Conservation (phyloP, 2,797 vertebrate genomes). For the Ispidina picta region DNA sequence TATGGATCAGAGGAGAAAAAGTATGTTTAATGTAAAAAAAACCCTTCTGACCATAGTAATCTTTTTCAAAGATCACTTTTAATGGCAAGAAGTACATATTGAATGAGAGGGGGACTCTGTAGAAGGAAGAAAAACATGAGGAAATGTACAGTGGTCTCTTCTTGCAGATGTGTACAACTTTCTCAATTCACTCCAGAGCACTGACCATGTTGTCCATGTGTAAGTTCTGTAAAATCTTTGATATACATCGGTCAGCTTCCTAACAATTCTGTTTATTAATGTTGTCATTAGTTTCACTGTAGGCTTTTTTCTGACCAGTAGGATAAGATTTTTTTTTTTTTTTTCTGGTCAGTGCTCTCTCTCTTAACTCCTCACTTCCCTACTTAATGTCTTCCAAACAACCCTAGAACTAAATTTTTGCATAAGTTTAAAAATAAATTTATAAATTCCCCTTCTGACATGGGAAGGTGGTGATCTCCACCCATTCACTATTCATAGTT, state of each 20-base stretch:
- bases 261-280: background rate
- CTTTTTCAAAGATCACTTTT: slow-evolving; percentile 36
- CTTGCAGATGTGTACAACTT: background rate
- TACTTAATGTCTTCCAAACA: background rate
- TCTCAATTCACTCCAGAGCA: background rate
- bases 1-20: background rate
- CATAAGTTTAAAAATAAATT: background rate
- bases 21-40: background rate
- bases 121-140: background rate
- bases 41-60: background rate
- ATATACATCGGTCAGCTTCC: background rate
- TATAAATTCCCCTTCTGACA: background rate
- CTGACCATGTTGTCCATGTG: background rate
- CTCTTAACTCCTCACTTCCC: background rate
- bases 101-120: background rate
- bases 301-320: background rate
- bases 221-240: background rate
- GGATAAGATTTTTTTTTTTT: background rate
- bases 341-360: background rate
- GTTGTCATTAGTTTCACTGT: background rate
- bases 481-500: background rate
- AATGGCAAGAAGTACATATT: background rate
- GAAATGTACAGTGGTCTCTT: background rate
- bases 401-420: background rate
- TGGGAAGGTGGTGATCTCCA: background rate